These are phyloP conservation scores for Myioborus miniatus DNA, from an alignment of 2,797 vertebrate species.

Conservation along the genomic window DNA sequence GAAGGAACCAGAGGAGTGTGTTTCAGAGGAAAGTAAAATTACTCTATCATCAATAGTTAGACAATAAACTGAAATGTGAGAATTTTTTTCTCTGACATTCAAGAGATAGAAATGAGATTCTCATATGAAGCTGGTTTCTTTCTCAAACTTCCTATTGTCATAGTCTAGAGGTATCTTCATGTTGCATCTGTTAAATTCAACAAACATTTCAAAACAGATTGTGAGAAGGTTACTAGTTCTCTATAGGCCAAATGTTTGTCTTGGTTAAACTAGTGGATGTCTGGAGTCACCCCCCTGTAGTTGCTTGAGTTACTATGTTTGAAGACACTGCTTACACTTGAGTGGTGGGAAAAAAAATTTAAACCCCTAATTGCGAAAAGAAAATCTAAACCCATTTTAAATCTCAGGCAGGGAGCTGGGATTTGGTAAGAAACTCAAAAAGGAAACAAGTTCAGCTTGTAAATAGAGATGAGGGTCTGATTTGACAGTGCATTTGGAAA, in stretches of 20 bases:
- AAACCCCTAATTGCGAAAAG: not conserved
- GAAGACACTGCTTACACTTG: not conserved
- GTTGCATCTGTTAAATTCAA: not conserved
- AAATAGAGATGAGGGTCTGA: not conserved
- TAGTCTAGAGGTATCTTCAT: not conserved
- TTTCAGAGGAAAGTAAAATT: not conserved
- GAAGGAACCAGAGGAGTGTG: not conserved
- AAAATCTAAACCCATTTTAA: not conserved
- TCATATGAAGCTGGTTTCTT: not conserved
- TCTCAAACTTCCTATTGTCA: not conserved
- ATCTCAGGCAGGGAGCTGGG: not conserved
- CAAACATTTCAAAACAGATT: not conserved
- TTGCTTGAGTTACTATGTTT: not conserved
- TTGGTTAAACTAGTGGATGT: not conserved
- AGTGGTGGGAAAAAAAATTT: not conserved
- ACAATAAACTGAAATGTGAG: not conserved
- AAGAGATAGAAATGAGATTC: not conserved
- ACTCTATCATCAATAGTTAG: not conserved
- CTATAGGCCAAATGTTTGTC: not conserved
- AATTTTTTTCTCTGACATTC: not conserved
- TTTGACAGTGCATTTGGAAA: constrained; percentile 1
- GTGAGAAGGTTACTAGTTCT: not conserved
- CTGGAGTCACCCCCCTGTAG: not conserved
- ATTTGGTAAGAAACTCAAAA: not conserved
- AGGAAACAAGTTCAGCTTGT: not conserved